phyloP scores from a whole-genome alignment of 2,888 invertebrate genomes.

The Spilosoma lubricipeda region DNA sequence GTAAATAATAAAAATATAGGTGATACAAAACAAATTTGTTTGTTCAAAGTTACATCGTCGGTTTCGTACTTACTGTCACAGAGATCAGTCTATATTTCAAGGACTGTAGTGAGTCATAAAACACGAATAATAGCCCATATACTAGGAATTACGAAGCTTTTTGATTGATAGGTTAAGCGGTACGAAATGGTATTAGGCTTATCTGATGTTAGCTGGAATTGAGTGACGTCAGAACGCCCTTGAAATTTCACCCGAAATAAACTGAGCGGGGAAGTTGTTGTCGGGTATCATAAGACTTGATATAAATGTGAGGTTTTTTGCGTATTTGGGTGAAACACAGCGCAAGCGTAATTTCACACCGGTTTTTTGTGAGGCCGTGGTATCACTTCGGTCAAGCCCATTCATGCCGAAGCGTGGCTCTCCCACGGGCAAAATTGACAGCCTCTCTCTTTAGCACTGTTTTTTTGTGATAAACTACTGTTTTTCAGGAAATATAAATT shows the following conservation, averaged over 20 bases:
- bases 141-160: neutral
- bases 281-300: neutral
- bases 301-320: neutral
- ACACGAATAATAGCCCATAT: neutral
- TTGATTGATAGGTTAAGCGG: slow-evolving; percentile 13
- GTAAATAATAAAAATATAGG: no score
- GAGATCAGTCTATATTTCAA: no score
- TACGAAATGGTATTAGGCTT: neutral
- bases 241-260: slow-evolving; percentile 13
- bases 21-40: no score
- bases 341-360: no score
- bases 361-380: no score
- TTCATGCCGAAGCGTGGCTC: no score
- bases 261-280: neutral
- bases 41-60: no score
- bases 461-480: no score
- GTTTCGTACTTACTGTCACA: no score
- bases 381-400: no score
- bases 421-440: no score
- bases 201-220: slow-evolving; percentile 9
- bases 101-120: neutral
- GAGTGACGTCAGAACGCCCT: slow-evolving; percentile 14
- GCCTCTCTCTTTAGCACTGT: neutral
- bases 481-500: neutral
- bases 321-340: no score